phyloP scores from a whole-genome alignment of 2,888 invertebrate species.

The Stegophylla sp. region DNA sequence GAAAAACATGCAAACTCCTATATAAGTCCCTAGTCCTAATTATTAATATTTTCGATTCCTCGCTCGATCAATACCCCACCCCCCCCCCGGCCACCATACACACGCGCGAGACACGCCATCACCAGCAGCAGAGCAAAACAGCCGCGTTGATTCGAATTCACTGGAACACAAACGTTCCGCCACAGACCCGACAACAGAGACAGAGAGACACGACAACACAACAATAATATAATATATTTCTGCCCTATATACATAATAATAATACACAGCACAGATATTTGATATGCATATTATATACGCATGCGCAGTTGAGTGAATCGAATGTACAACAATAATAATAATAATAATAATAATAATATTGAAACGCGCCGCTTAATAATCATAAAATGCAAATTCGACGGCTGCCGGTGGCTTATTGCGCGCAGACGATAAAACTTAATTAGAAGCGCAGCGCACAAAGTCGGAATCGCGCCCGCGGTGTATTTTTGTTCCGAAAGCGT shows the following conservation, averaged over 20 bases:
- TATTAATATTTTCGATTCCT: too few species aligned
- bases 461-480: not conserved
- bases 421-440: conserved; percentile 36
- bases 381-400: conserved; percentile 12
- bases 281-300: too few species aligned
- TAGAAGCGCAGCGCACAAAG: not conserved
- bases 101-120: too few species aligned
- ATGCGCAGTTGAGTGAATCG: not conserved
- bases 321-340: not conserved
- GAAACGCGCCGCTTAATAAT: conserved; percentile 22
- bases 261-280: too few species aligned
- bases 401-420: not conserved
- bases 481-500: conserved; percentile 4
- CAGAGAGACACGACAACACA: too few species aligned
- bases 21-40: too few species aligned
- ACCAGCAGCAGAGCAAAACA: not conserved
- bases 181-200: too few species aligned
- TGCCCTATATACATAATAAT: too few species aligned
- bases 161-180: not conserved
- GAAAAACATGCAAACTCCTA: too few species aligned
- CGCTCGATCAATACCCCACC: too few species aligned
- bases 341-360: not conserved
- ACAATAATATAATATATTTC: too few species aligned
- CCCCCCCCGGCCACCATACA: too few species aligned
- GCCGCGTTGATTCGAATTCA: not conserved